Evolutionary conservation across 37 sponge, comb jelly and placozoan species (phyloP).

Genomic region (Oscarella lobularis): DNA sequence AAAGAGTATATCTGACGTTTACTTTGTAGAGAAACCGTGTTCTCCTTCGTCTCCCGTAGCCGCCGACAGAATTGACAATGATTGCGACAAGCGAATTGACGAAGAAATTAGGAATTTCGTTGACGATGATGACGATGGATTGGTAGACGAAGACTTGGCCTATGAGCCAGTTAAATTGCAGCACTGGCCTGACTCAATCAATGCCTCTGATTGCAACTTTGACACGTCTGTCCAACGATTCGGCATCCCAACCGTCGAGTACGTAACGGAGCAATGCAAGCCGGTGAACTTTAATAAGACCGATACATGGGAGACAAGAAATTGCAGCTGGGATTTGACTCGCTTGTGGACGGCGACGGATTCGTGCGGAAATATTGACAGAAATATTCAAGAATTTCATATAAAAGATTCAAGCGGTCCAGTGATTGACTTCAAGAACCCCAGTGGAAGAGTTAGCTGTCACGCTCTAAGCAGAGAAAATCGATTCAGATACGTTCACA

Average conservation of each 20-base stretch:
- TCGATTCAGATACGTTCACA: too few relatives aligned
- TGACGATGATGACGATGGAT: neutral
- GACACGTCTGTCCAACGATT: neutral
- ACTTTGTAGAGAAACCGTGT: too few relatives aligned
- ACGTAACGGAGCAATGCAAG: neutral
- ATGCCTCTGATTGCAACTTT: neutral
- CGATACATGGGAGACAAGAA: neutral
- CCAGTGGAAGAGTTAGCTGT: too few relatives aligned
- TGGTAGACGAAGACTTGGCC: neutral
- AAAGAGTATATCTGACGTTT: too few relatives aligned
- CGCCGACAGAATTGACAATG: neutral
- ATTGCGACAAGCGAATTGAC: neutral
- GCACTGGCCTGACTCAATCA: neutral
- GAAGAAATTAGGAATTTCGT: neutral
- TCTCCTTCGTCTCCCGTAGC: too few relatives aligned
- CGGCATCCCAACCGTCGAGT: neutral
- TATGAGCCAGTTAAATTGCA: neutral
- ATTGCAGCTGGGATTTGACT: neutral
- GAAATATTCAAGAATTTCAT: neutral
- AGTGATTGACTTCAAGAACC: too few relatives aligned
- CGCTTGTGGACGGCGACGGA: neutral
- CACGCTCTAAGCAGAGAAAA: too few relatives aligned
- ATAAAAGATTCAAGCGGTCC: neutral
- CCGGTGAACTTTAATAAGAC: neutral
- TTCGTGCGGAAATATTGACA: neutral